Base-by-base conservation (phyloP, 2,888 invertebrate species). In the Petrolisthes manimaculis region DNA sequence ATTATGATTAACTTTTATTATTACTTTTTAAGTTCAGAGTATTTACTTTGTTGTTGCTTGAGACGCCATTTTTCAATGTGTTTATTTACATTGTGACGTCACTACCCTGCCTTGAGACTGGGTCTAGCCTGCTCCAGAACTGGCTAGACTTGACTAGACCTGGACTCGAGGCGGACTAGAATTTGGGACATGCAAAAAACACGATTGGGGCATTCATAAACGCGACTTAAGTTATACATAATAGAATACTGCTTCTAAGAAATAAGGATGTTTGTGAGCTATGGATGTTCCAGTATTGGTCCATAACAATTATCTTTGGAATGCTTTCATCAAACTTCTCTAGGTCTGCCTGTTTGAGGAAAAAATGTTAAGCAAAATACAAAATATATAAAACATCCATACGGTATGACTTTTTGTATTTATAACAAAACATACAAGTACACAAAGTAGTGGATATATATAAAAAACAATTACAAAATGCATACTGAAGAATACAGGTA, bases 291-390 rank as follows among this genome's bases (percentile, higher is more conserved):
- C 71, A 61, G 51, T 86, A 67, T 78, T 86, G 86, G 86, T 83
- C 83, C 69, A 77, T 83, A 78, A 85, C 54, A n/a, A n/a, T 67
- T 55, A 18, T 86, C 81, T 86, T 86, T 86, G 86, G 86, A 86
- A 86, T 86, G 81, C 37, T 85, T 37, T 74, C 37, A 37, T 37
- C 21, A 21, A 83, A 83, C n/a, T 53, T 9, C 74, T 67, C 12
- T 67, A 14, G 6, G 55, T 54, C 8, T 54, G 79, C 71, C 14
- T 71, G 37, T 37, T 2, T 37, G 37, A 37, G 37, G 37, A 37
- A 37, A 37, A 37, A 37, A 71, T n/a, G 14, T n/a, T n/a, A n/a
- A n/a, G n/a, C 18, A 77, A 24, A 37, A 12, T 37, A 51, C 37
- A 71, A 71, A 12, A 71, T 21, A 71, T n/a, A 61, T 71, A 18